phyloP scores from a whole-genome alignment of 2,888 invertebrate genomes.

The Magallana nippona region DNA sequence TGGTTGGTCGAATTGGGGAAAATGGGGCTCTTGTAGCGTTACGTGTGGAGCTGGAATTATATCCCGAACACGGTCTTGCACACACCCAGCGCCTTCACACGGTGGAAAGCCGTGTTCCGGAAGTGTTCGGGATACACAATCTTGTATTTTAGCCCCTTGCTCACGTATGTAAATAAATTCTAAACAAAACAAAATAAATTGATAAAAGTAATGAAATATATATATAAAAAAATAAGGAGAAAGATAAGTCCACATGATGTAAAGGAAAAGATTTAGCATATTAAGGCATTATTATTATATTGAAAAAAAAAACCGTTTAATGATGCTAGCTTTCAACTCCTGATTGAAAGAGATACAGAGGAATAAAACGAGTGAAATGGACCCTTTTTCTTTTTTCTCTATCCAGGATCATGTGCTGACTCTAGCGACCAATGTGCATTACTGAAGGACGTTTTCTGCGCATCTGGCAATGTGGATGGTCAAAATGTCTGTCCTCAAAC shows the following conservation, averaged over 20 bases:
- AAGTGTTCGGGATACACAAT: background rate
- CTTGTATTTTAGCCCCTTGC: background rate
- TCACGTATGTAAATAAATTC: background rate
- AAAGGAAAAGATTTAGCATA: too few species aligned
- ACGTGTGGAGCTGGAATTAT: background rate
- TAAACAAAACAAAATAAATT: too few species aligned
- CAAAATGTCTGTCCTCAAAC: background rate
- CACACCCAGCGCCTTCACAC: background rate
- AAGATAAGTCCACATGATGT: too few species aligned
- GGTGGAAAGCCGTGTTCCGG: background rate
- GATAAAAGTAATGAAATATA: too few species aligned
- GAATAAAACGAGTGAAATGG: too few species aligned
- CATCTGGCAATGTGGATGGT: background rate
- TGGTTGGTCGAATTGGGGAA: background rate
- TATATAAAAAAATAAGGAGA: too few species aligned
- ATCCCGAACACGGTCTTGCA: background rate
- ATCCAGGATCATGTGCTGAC: background rate
- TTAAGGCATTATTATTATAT: too few species aligned
- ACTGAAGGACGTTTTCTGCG: slow-evolving; percentile 4
- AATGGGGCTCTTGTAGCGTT: background rate
- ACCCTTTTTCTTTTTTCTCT: too few species aligned
- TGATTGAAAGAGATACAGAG: too few species aligned
- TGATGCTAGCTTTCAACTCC: too few species aligned
- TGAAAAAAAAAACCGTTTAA: too few species aligned
- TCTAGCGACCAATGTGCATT: background rate